These are phyloP conservation scores for Neoniphon sammara DNA, from an alignment of 2,797 vertebrate genomes.

Conservation along the genomic window DNA sequence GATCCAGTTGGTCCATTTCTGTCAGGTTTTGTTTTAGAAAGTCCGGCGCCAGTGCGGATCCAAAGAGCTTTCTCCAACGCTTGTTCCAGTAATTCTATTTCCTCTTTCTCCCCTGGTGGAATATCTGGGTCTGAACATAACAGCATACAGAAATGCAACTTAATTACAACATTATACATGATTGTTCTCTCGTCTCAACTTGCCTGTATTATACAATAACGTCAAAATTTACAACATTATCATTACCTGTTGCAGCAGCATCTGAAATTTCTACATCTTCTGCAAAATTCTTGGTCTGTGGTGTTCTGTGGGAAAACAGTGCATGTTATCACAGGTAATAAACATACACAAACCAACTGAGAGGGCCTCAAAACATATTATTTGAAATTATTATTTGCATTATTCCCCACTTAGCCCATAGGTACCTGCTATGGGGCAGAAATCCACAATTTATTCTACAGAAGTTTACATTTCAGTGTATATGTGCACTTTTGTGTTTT, in stretches of 20 bases:
- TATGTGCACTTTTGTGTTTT: no score
- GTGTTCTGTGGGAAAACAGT: constrained; percentile 52
- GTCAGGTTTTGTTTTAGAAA: constrained; percentile 38
- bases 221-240: neutral
- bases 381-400: neutral
- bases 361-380: neutral
- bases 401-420: neutral
- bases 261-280: constrained; percentile 48
- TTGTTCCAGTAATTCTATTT: constrained; percentile 80
- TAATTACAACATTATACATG: neutral
- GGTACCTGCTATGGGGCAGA: no score
- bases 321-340: neutral
- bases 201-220: neutral
- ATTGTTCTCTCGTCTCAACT: neutral
- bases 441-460: no score
- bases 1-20: constrained; percentile 26
- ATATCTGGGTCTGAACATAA: constrained; percentile 55
- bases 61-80: constrained; percentile 79
- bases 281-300: constrained; percentile 23
- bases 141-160: constrained; percentile 25
- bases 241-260: constrained; percentile 62
- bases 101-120: constrained; percentile 70
- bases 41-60: constrained; percentile 68
- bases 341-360: neutral
- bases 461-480: neutral